A percentile compares a stretch with the other conserved stretches of the same genome.
These are phyloP conservation scores for Glossophaga mutica DNA, from an alignment of 2,797 vertebrate genomes.

Conservation along the genomic window DNA sequence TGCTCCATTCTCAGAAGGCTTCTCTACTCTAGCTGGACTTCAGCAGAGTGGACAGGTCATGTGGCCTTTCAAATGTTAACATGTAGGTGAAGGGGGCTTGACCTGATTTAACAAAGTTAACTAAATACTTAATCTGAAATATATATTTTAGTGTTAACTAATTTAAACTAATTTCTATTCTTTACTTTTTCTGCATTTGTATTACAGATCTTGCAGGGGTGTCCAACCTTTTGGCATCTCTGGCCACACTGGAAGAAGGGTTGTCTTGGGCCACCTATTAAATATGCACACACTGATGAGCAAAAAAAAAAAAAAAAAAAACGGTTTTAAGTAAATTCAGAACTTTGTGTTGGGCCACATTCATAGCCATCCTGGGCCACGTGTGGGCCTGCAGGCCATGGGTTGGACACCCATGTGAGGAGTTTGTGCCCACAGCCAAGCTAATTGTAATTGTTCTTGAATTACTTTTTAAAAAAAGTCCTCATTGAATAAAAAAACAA, in stretches of 20 bases:
- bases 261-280: no score
- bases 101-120: background rate
- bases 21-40: background rate
- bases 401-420: background rate
- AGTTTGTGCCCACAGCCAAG: background rate
- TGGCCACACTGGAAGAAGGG: no score
- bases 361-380: no score
- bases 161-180: background rate
- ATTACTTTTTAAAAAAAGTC: background rate
- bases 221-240: no score
- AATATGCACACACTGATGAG: no score
- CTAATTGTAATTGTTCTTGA: slow-evolving; percentile 7
- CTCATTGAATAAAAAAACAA: background rate
- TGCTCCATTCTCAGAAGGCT: background rate
- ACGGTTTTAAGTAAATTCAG: no score
- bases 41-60: background rate
- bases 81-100: background rate
- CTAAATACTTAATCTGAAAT: slow-evolving; percentile 22
- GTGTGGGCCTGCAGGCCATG: no score
- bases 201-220: background rate
- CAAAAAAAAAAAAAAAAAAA: no score
- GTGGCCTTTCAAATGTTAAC: background rate
- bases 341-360: no score
- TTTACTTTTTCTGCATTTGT: background rate
- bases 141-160: background rate